phyloP scores from a whole-genome alignment of 2,797 vertebrate genomes.

The Carapus acus region DNA sequence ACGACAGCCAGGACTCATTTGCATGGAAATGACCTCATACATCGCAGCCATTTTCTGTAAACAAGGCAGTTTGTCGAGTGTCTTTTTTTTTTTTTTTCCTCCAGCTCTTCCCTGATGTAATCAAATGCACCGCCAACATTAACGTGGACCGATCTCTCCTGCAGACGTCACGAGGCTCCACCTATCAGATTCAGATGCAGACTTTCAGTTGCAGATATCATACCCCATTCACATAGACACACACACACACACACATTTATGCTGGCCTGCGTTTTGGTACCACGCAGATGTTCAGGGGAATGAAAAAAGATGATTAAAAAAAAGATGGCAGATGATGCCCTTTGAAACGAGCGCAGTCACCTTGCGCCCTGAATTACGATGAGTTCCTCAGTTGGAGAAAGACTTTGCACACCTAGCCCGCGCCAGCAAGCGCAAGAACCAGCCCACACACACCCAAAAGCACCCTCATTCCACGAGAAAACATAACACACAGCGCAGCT shows the following conservation, averaged over 20 bases:
- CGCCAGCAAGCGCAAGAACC: slow-evolving; percentile 16
- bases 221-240: too few relatives aligned
- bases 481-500: slow-evolving; percentile 24
- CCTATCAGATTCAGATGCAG: slow-evolving; percentile 17
- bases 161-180: slow-evolving; percentile 8
- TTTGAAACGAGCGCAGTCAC: slow-evolving; percentile 60
- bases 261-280: slow-evolving; percentile 38
- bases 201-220: too few relatives aligned
- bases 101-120: slow-evolving; percentile 18
- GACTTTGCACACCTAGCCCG: slow-evolving; percentile 7
- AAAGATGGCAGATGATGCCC: slow-evolving; percentile 40
- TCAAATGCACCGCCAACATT: slow-evolving; percentile 17
- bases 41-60: slow-evolving; percentile 3
- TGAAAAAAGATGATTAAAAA: slow-evolving; percentile 29
- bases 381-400: slow-evolving; percentile 47
- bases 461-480: slow-evolving; percentile 33
- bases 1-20: background rate
- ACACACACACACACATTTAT: too few relatives aligned
- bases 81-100: background rate
- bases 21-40: slow-evolving; percentile 1
- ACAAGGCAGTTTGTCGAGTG: slow-evolving; percentile 18
- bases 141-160: slow-evolving; percentile 16
- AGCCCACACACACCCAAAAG: slow-evolving; percentile 18
- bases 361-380: slow-evolving; percentile 70
- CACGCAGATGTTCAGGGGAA: slow-evolving; percentile 37